A percentile compares a stretch with the other conserved stretches of the same genome.
Evolutionary conservation across 1,140 invertebrate species (phyloP).

Genomic region (Zaprionus africanus): DNA sequence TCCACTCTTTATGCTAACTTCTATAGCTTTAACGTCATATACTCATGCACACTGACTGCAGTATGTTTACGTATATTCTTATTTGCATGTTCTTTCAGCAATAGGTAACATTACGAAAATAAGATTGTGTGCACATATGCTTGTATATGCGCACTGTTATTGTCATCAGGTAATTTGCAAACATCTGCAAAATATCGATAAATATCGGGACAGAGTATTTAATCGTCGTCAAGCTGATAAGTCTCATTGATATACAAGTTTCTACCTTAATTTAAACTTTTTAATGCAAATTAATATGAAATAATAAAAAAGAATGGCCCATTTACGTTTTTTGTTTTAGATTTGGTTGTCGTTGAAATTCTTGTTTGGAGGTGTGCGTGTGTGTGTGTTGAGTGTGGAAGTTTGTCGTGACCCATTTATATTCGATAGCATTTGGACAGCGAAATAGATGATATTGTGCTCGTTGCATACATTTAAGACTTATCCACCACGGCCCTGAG

Average conservation of each 20-base stretch:
- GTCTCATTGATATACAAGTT: background rate
- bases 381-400: background rate
- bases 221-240: background rate
- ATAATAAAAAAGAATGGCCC: slow-evolving; percentile 31
- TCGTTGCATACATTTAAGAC: slow-evolving; percentile 68
- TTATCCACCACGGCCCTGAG: slow-evolving; percentile 3
- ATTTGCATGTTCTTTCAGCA: background rate
- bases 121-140: background rate
- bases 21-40: background rate
- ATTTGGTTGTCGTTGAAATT: slow-evolving; percentile 10
- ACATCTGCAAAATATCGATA: background rate
- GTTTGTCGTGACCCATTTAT: slow-evolving; percentile 49
- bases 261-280: slow-evolving; percentile 32
- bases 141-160: background rate
- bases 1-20: slow-evolving; percentile 53
- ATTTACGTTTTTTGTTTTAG: slow-evolving; percentile 23
- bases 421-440: slow-evolving; percentile 28
- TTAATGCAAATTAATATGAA: slow-evolving; percentile 35
- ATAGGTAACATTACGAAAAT: background rate
- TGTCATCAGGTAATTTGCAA: slow-evolving; percentile 4
- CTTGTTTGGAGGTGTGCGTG: background rate
- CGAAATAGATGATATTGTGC: slow-evolving; percentile 58
- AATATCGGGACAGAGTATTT: slow-evolving; percentile 23
- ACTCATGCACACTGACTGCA: background rate
- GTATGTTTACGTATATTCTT: background rate